Conservation (phyloP, 2,113 vertebrate genomes). For the Albula glossodonta region DNA sequence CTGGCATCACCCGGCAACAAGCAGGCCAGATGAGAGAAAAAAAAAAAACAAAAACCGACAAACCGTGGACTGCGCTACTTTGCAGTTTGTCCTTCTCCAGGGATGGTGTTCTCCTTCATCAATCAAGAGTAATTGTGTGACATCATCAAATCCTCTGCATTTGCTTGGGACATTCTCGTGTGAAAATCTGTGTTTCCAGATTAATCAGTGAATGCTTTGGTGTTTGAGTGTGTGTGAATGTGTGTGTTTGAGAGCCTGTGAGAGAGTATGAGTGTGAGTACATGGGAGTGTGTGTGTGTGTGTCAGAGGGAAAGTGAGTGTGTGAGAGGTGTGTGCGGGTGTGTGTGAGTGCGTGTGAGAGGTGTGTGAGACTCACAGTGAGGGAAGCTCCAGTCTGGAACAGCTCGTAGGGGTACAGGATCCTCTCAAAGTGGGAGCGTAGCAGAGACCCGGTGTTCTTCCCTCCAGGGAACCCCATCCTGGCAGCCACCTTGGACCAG, state of each 20-base stretch:
- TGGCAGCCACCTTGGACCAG: constrained; percentile 90
- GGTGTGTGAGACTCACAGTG: constrained; percentile 73
- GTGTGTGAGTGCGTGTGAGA: background rate
- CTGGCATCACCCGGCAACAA: background rate
- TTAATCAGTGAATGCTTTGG: background rate
- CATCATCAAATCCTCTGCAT: no score
- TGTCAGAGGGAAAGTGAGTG: background rate
- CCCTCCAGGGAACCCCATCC: constrained; percentile 89
- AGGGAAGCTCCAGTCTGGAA: constrained; percentile 95
- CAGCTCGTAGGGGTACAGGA: constrained; percentile 96
- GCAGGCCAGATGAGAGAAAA: background rate
- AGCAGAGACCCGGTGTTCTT: constrained; percentile 87
- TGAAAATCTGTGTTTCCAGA: no score
- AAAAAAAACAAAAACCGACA: background rate
- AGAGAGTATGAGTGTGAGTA: no score
- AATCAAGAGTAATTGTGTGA: no score
- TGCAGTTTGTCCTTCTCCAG: no score
- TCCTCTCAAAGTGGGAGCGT: constrained; percentile 91
- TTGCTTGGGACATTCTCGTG: no score
- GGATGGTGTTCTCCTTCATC: no score
- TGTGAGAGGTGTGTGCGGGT: background rate
- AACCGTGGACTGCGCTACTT: no score
- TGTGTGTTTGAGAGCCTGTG: background rate
- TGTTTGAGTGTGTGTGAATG: background rate
- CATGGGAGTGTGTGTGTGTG: background rate